Percentiles rank a stretch among this genome's conserved stretches.
Conservation (phyloP, 2,797 vertebrate genomes). For the Vespertilio murinus region DNA sequence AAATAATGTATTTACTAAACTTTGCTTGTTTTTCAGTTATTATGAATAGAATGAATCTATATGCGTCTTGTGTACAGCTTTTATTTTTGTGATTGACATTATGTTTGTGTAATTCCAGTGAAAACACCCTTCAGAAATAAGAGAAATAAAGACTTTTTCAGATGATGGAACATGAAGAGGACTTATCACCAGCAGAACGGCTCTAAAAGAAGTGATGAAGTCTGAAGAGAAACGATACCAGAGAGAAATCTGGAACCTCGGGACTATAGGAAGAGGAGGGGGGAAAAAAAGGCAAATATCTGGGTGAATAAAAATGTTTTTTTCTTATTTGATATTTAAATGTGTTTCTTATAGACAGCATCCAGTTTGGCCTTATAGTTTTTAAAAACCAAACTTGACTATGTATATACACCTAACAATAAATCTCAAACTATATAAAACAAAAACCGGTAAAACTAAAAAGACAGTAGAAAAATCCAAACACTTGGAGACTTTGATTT, state of each 20-base stretch:
- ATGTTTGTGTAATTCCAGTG: neutral
- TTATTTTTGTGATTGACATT: neutral
- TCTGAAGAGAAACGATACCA: neutral
- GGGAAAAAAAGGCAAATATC: neutral
- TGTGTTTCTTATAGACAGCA: neutral
- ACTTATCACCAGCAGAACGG: neutral
- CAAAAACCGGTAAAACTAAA: neutral
- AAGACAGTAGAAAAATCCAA: neutral
- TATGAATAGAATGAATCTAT: neutral
- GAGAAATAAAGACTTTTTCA: slow-evolving; percentile 12
- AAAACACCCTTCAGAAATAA: slow-evolving; percentile 33
- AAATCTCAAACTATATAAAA: neutral
- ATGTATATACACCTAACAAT: neutral
- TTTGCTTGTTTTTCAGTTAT: neutral
- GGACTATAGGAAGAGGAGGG: neutral
- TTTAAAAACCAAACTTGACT: neutral
- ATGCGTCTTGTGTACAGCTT: neutral
- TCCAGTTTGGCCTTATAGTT: neutral
- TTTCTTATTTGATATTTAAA: neutral
- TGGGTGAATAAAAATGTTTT: neutral
- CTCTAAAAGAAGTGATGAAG: neutral
- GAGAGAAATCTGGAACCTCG: neutral
- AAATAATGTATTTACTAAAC: neutral
- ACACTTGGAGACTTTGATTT: neutral
- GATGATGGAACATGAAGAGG: neutral